Evolutionary conservation across 2,888 invertebrate genomes (phyloP).

Genomic region (Helleia helle): DNA sequence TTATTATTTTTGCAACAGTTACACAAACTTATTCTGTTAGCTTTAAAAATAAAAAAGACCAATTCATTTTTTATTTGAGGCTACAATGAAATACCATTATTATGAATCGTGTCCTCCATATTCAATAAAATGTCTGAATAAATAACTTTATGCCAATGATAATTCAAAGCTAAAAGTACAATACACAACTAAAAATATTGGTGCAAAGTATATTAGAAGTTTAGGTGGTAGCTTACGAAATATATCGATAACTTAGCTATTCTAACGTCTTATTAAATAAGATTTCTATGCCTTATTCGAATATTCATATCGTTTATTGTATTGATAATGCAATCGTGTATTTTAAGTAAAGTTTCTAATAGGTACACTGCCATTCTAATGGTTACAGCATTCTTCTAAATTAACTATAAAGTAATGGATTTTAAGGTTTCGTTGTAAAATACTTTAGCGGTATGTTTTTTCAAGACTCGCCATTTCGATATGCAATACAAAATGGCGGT

Average conservation of each 20-base stretch:
- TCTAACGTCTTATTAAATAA: conserved; percentile 60
- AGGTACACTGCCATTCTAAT: background rate
- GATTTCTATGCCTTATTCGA: conserved; percentile 67
- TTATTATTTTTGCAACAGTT: too few relatives aligned
- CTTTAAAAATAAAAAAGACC: too few relatives aligned
- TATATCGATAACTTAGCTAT: conserved; percentile 12
- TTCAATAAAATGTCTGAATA: background rate
- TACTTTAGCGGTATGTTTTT: background rate
- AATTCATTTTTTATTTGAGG: too few relatives aligned
- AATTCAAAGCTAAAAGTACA: conserved; percentile 12
- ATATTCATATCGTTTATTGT: conserved; percentile 71
- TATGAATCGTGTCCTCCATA: background rate
- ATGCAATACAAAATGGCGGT: background rate
- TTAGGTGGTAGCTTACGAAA: conserved; percentile 5
- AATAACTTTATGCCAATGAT: conserved; percentile 5
- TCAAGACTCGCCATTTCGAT: background rate
- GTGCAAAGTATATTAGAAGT: conserved; percentile 7
- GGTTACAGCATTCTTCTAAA: background rate
- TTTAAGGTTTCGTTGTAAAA: background rate
- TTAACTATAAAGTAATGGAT: background rate
- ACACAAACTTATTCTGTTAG: too few relatives aligned
- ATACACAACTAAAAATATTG: conserved; percentile 6
- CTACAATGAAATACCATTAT: too few relatives aligned
- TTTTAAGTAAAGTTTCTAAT: conserved; percentile 20
- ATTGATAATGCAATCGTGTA: conserved; percentile 51